Evolutionary conservation across 37 sponge, comb jelly and placozoan species (phyloP).

Genomic region (Chondrilla cf. caribensis): DNA sequence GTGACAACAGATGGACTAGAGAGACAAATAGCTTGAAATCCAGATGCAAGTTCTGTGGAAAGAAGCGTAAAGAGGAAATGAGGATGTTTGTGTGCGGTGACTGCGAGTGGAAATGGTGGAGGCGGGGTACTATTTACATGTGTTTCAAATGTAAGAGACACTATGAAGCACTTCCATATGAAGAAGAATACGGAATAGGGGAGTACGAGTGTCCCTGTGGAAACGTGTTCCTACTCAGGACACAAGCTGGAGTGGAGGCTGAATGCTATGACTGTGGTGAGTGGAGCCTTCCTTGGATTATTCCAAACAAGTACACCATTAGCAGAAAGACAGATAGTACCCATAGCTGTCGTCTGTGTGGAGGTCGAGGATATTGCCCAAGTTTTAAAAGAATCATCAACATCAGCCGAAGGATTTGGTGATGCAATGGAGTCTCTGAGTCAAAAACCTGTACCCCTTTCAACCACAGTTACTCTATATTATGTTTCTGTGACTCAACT

Average conservation of each 20-base stretch:
- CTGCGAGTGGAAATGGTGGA: conserved; percentile 37
- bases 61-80: neutral
- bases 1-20: no score
- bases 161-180: conserved; percentile 33
- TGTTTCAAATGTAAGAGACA: conserved; percentile 21
- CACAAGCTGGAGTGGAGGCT: neutral
- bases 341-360: conserved; percentile 42
- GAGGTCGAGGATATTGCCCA: conserved; percentile 33
- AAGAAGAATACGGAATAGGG: conserved; percentile 34
- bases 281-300: neutral
- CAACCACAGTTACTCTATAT: no score
- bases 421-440: no score
- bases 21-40: no score
- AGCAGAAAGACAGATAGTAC: conserved; percentile 9
- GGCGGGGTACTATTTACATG: neutral
- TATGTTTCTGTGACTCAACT: no score
- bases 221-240: neutral
- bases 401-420: neutral
- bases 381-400: neutral
- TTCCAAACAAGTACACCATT: neutral
- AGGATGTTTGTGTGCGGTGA: conserved; percentile 32
- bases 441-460: no score
- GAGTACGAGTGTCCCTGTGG: conserved; percentile 28
- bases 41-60: no score
- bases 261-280: conserved; percentile 15